Base-by-base conservation (phyloP, 1,140 invertebrate species). In the Drosophila sp. region DNA sequence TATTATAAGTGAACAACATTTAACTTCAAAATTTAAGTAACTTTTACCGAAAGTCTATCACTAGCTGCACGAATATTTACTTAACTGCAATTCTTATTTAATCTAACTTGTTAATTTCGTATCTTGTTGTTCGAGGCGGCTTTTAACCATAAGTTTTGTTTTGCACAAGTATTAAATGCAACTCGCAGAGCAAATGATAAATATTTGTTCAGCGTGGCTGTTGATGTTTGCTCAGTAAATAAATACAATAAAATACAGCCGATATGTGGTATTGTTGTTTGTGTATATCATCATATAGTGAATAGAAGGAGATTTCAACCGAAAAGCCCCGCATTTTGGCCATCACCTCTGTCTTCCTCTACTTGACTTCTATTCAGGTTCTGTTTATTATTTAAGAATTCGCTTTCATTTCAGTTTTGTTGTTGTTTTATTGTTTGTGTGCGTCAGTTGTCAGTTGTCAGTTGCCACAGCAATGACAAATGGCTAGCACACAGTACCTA, bases 221-320 rank as follows among this genome's bases (percentile, higher is more conserved):
- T 78, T 57, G 70, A 74, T 81, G 78, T 78, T 61, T 78, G 74
- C 63, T 61, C 54, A 76, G 77, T 78, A 78, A 82, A 70, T 69
- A 78, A 73, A 81, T 82, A 78, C 32, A 77, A 81, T 82, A 82
- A 78, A 70, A 81, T 40, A 80, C 62, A 80, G 65, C 8, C 11
- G 21, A 63, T 63, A 63, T 38, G 14, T 25, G 4, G 8, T 25
- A 11, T 73, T 46, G 25, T 13, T n/a, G n/a, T n/a, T n/a, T n/a
- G n/a, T n/a, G n/a, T n/a, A n/a, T n/a, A n/a, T n/a, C n/a, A 50
- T 27, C n/a, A 9, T 32, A 27, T n/a, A 7, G n/a, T 21, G 25
- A 1, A 25, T 32, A 27, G 46, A 7, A n/a, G 45, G 27, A 1
- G 46, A 57, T 51, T 69, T 69, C 48, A 64, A 46, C 45, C 46